A percentile compares a stretch with the other conserved stretches of the same genome.
Evolutionary conservation across 2,888 invertebrate genomes (phyloP).

Genomic region (Stenotaenia linearis): DNA sequence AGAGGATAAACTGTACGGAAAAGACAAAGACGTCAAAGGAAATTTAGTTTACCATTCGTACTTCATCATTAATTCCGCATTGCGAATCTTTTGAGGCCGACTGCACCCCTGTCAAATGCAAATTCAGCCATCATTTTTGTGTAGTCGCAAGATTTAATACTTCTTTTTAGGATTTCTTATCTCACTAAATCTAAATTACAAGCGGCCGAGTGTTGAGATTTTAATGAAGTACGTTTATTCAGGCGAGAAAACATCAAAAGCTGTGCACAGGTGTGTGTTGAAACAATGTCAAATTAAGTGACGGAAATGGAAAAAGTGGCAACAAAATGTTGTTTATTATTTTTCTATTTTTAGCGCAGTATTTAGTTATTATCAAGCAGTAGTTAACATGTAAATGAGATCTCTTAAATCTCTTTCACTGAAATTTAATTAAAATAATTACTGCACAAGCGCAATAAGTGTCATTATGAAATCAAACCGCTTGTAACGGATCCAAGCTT

Average conservation of each 20-base stretch:
- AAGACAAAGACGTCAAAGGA: not conserved
- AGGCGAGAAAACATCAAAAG: not conserved
- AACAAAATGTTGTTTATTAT: not conserved
- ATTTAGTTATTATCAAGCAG: not conserved
- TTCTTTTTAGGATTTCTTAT: too few species aligned
- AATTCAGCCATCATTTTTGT: not conserved
- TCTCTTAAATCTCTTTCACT: not conserved
- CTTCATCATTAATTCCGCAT: not conserved
- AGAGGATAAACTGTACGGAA: not conserved
- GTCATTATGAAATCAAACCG: too few species aligned
- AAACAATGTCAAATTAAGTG: not conserved
- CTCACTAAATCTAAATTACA: not conserved
- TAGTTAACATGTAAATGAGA: not conserved
- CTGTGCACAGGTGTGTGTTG: not conserved
- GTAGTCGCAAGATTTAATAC: not conserved
- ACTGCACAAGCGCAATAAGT: not conserved
- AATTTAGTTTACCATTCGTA: not conserved
- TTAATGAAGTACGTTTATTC: not conserved
- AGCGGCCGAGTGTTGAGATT: not conserved
- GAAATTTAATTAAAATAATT: not conserved
- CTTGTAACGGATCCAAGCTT: too few species aligned
- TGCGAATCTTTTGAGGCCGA: not conserved
- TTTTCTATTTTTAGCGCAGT: not conserved
- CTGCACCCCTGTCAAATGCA: not conserved
- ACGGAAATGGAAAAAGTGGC: too few species aligned